Percentiles rank a stretch among this genome's conserved stretches.
Conservation (phyloP, 2,888 invertebrate genomes). For the Erannis defoliaria region DNA sequence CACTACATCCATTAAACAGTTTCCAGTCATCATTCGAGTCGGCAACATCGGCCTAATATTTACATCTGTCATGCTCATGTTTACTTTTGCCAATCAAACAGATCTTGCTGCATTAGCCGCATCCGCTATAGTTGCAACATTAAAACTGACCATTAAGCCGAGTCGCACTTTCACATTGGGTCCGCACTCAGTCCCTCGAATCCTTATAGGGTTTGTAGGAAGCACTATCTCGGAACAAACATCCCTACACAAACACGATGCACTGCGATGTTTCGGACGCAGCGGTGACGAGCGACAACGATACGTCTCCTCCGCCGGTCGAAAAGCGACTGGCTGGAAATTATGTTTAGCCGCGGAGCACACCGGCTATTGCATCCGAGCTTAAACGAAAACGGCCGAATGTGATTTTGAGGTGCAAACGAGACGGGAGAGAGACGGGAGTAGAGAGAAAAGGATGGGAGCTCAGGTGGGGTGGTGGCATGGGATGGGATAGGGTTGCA, state of each 20-base stretch:
- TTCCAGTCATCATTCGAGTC: constrained; percentile 62
- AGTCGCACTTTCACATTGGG: constrained; percentile 66
- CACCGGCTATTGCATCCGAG: constrained; percentile 86
- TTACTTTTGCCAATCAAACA: constrained; percentile 80
- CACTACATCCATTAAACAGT: constrained; percentile 71
- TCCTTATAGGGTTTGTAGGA: constrained; percentile 70
- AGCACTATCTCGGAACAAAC: constrained; percentile 81
- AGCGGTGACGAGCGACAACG: constrained; percentile 63
- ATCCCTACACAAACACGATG: constrained; percentile 77
- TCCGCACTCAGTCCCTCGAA: constrained; percentile 66
- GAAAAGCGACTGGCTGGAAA: constrained; percentile 80
- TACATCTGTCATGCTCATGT: constrained; percentile 72
- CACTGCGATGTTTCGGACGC: constrained; percentile 77
- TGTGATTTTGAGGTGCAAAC: constrained; percentile 77
- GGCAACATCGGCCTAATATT: constrained; percentile 67
- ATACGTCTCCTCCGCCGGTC: constrained; percentile 71
- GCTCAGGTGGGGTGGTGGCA: constrained; percentile 74
- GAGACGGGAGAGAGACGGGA: constrained; percentile 64
- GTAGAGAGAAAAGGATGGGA: constrained; percentile 65
- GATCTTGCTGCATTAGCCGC: constrained; percentile 73
- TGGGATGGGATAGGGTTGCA: constrained; percentile 77
- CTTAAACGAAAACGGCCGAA: constrained; percentile 82
- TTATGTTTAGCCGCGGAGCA: constrained; percentile 83
- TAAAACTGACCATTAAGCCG: constrained; percentile 69
- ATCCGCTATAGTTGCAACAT: constrained; percentile 65